Base-by-base conservation (phyloP, 2,888 invertebrate species). In the Noctua comes region DNA sequence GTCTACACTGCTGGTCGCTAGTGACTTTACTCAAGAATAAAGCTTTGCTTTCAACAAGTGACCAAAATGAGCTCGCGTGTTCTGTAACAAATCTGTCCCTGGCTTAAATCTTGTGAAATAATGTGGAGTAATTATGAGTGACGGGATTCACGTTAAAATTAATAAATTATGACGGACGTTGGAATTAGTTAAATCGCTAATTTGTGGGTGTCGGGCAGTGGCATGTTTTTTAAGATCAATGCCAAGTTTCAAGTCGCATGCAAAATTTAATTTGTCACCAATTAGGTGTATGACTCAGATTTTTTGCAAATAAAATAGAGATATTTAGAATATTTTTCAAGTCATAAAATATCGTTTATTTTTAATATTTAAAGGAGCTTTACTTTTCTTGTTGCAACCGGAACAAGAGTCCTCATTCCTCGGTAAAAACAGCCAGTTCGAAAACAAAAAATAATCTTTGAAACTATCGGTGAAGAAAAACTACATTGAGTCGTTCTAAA, bases 171-270 rank as follows among this genome's bases (percentile, higher is more conserved):
- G 74, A 76, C 54, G 46, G 75, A 71, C 48, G 73, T 59, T 43
- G 27, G 68, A 80, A 78, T 84, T 82, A 51, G 73, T 82, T 76
- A 65, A 78, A 84, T 62, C 57, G 48, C 78, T 82, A 85, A 85
- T 85, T 81, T 73, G 73, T 68, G 68, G 54, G 40, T 46, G 76
- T 82, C 59, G 21, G 31, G 36, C 46, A 40, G 13, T 70, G 65
- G 51, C 43, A 40, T 54, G 46, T 76, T 64, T 79, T 51, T 68
- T 43, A 31, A 72, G 18, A 73, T 36, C 46, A 46, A 21, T 79
- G 83, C 79, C 82, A 83, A 83, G 66, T 68, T 71, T 62, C 13
- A 59, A 51, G n/a, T 62, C 71, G 54, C n/a, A 66, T 21, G 27
- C 57, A 76, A 80, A 69, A 76, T 83, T 62, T 69, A 69, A 80